Conservation (phyloP, 92 coral and sea anemone species). For the Siderastrea radians region DNA sequence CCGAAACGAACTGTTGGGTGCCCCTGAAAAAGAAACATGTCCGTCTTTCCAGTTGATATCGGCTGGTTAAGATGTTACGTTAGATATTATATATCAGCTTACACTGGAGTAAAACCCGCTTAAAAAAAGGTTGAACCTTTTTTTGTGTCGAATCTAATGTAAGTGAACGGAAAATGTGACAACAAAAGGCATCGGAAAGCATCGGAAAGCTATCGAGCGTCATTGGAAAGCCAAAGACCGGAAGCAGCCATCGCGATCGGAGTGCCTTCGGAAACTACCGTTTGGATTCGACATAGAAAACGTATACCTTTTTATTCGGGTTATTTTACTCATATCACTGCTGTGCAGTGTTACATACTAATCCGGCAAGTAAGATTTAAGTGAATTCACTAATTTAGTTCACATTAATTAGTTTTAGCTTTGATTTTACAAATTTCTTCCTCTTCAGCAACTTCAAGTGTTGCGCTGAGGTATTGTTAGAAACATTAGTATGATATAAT, state of each 20-base stretch:
- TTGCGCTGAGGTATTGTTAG: too few species aligned
- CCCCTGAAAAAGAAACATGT: constrained; percentile 17
- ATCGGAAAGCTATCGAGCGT: too few species aligned
- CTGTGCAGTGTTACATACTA: constrained; percentile 18
- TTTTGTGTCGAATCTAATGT: neutral
- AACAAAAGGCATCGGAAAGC: neutral
- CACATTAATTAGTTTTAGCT: neutral
- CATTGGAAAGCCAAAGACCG: too few species aligned
- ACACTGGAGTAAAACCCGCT: neutral
- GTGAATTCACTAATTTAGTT: neutral
- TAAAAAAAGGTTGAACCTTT: constrained; percentile 5
- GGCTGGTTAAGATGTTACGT: constrained; percentile 42
- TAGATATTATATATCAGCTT: constrained; percentile 56
- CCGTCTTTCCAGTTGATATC: constrained; percentile 28
- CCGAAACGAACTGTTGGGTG: too few species aligned
- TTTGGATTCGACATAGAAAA: neutral
- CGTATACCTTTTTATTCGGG: neutral
- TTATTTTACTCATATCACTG: constrained; percentile 19
- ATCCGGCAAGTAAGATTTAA: neutral
- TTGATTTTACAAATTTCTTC: neutral
- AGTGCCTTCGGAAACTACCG: too few species aligned
- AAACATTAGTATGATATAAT: too few species aligned
- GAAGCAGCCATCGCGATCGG: too few species aligned
- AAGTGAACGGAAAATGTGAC: neutral
- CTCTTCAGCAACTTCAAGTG: too few species aligned